Percentiles rank a stretch among this genome's conserved stretches.
phyloP scores from a whole-genome alignment of 2,113 vertebrate genomes.

The Corythoichthys intestinalis region DNA sequence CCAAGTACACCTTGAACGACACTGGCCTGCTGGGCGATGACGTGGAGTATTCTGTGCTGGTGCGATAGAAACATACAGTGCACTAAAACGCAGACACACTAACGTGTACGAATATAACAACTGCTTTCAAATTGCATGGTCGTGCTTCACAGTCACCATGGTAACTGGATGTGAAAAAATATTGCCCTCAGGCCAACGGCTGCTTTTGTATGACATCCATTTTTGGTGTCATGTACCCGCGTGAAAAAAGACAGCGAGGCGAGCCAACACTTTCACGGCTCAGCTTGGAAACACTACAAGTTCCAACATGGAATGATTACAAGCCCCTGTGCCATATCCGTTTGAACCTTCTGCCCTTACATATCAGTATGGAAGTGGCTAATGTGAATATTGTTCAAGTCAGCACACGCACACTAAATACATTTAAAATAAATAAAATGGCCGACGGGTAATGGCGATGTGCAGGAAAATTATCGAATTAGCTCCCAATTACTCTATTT shows the following conservation, averaged over 20 bases:
- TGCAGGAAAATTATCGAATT: conserved; percentile 67
- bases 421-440: conserved; percentile 44
- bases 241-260: conserved; percentile 20
- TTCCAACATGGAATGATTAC: background rate
- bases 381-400: conserved; percentile 58
- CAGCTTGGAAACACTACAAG: background rate
- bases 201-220: conserved; percentile 63
- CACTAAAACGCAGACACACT: background rate
- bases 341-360: conserved; percentile 23
- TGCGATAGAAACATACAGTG: conserved; percentile 51
- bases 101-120: conserved; percentile 17
- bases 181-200: conserved; percentile 36
- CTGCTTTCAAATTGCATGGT: conserved; percentile 31
- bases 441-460: conserved; percentile 58
- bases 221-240: conserved; percentile 54
- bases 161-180: conserved; percentile 34
- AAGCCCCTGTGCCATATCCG: background rate
- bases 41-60: conserved; percentile 87
- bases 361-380: conserved; percentile 45
- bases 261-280: background rate
- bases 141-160: conserved; percentile 47
- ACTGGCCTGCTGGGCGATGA: conserved; percentile 92
- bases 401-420: background rate
- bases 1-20: conserved; percentile 97
- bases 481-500: conserved; percentile 56